phyloP scores from a whole-genome alignment of 2,113 vertebrate species.

The Seriola aureovittata region DNA sequence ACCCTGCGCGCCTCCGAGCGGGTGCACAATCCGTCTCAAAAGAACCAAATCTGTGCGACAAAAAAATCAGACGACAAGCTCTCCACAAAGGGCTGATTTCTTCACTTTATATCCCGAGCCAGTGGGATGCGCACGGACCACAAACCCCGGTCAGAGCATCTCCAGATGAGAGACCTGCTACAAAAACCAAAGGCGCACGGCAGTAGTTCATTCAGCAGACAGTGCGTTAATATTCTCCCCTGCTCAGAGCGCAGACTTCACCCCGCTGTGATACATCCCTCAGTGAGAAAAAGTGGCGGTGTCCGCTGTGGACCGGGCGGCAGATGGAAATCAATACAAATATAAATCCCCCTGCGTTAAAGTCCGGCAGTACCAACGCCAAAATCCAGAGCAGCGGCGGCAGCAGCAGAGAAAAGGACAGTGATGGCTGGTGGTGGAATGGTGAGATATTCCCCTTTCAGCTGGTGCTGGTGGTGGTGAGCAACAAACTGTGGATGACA shows the following conservation, averaged over 20 bases:
- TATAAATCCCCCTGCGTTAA: constrained; percentile 78
- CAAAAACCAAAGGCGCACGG: constrained; percentile 63
- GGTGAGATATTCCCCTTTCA: constrained; percentile 71
- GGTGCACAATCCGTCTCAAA: constrained; percentile 67
- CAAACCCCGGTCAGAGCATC: constrained; percentile 66
- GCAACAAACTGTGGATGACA: constrained; percentile 66
- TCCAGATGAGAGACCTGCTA: constrained; percentile 64
- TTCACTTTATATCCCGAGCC: constrained; percentile 73
- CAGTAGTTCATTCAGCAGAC: constrained; percentile 71
- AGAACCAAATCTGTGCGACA: constrained; percentile 32
- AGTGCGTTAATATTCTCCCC: constrained; percentile 66
- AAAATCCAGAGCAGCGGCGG: constrained; percentile 70
- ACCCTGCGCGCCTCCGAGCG: constrained; percentile 72
- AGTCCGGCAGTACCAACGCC: constrained; percentile 56
- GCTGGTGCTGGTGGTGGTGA: constrained; percentile 44
- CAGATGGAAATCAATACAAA: constrained; percentile 56
- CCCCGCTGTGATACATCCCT: constrained; percentile 77
- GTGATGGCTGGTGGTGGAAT: constrained; percentile 42
- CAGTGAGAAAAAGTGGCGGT: constrained; percentile 52
- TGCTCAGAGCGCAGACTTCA: constrained; percentile 56
- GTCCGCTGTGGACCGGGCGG: constrained; percentile 52
- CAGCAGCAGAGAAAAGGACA: constrained; percentile 37
- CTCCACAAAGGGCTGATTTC: constrained; percentile 39
- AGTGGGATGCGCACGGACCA: constrained; percentile 34
- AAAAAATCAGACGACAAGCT: constrained; percentile 29